A percentile compares a stretch with the other conserved stretches of the same genome.
These are phyloP conservation scores for Drosophila subsilvestris DNA, from an alignment of 2,888 invertebrate genomes.

Conservation along the genomic window DNA sequence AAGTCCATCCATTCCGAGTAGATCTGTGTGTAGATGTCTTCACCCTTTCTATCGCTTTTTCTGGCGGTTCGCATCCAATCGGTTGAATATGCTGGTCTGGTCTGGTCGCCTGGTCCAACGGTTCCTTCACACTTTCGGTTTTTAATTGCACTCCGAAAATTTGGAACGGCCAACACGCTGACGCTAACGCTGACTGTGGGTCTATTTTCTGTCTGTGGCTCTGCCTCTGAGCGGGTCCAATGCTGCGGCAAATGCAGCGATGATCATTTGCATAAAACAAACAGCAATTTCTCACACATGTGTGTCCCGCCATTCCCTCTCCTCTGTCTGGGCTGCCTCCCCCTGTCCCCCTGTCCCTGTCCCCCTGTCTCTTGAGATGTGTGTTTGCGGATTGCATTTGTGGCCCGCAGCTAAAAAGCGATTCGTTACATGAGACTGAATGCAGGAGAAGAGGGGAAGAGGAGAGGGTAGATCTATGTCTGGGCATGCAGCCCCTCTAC, in stretches of 20 bases:
- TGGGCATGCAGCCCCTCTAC: conserved; percentile 35
- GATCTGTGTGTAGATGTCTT: conserved; percentile 4
- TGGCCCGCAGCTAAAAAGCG: conserved; percentile 68
- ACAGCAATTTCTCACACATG: conserved; percentile 61
- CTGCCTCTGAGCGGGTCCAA: conserved; percentile 26
- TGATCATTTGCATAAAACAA: conserved; percentile 78
- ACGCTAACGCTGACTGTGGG: neutral
- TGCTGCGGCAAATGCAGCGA: conserved; percentile 48
- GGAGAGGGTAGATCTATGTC: conserved; percentile 1
- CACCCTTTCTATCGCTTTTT: conserved; percentile 11
- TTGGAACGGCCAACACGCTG: conserved; percentile 46
- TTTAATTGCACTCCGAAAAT: conserved; percentile 63
- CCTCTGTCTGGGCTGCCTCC: conserved; percentile 15
- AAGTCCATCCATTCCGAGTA: neutral
- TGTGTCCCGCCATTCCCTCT: conserved; percentile 34
- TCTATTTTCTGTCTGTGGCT: neutral
- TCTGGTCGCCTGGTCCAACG: neutral
- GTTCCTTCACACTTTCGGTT: conserved; percentile 71
- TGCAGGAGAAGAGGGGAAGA: conserved; percentile 12
- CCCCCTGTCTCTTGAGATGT: conserved; percentile 7
- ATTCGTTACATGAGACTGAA: conserved; percentile 57
- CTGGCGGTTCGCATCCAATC: conserved; percentile 4
- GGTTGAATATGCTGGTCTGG: conserved; percentile 23
- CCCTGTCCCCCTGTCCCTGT: neutral
- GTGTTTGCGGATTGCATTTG: conserved; percentile 49